phyloP scores from a whole-genome alignment of 2,888 invertebrate species.

The Euplexia lucipara region DNA sequence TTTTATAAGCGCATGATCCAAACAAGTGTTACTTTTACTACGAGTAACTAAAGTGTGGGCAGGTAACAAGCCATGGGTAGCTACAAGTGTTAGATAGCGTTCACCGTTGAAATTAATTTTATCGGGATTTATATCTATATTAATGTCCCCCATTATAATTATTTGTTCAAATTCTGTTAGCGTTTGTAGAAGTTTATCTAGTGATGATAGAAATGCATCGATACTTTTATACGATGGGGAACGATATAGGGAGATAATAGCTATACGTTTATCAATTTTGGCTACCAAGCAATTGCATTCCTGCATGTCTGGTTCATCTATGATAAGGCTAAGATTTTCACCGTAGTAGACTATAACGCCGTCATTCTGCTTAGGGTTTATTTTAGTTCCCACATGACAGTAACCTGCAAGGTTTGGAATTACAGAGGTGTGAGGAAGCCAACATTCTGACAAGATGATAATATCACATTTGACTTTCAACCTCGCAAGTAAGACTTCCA shows the following conservation, averaged over 20 bases:
- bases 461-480: slow-evolving; percentile 10
- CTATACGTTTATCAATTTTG: slow-evolving; percentile 1
- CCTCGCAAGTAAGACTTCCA: slow-evolving; percentile 1
- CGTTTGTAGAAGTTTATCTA: no score
- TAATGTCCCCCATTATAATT: no score
- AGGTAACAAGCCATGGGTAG: no score
- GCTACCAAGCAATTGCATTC: slow-evolving; percentile 11
- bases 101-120: no score
- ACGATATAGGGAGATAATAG: slow-evolving; percentile 1
- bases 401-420: not conserved
- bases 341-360: slow-evolving; percentile 19
- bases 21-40: no score
- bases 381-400: not conserved
- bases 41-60: no score
- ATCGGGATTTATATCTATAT: no score
- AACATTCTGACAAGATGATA: slow-evolving; percentile 6
- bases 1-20: no score
- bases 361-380: slow-evolving; percentile 18
- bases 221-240: slow-evolving; percentile 17
- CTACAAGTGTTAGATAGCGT: no score
- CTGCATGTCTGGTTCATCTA: slow-evolving; percentile 7
- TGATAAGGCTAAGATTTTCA: slow-evolving; percentile 7
- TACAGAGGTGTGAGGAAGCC: not conserved
- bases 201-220: no score
- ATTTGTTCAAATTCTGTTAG: no score